A percentile compares a stretch with the other conserved stretches of the same genome.
phyloP scores from a whole-genome alignment of 2,888 invertebrate species.

The Leptinotarsa haldemani region DNA sequence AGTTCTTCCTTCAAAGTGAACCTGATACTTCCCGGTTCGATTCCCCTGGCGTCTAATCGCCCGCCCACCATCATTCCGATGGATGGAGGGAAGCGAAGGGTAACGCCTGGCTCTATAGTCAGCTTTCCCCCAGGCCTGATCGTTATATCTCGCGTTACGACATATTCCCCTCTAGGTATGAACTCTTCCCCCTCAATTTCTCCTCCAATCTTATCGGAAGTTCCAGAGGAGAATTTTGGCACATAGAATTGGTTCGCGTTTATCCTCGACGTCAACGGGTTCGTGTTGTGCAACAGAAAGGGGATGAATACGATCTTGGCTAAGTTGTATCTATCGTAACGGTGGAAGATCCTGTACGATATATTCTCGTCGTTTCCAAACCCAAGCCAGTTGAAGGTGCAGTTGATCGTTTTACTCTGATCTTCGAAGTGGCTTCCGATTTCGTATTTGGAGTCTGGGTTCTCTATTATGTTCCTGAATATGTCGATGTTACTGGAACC shows the following conservation, averaged over 20 bases:
- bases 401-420: constrained; percentile 93
- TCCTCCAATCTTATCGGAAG: constrained; percentile 82
- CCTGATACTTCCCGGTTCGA: constrained; percentile 81
- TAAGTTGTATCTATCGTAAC: constrained; percentile 93
- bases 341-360: constrained; percentile 80
- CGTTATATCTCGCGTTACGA: constrained; percentile 93
- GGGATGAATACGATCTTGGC: constrained; percentile 93
- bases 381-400: constrained; percentile 95
- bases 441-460: constrained; percentile 91
- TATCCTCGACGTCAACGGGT: constrained; percentile 87
- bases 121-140: constrained; percentile 93
- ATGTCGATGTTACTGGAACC: constrained; percentile 91
- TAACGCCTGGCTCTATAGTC: constrained; percentile 88
- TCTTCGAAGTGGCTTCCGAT: constrained; percentile 95
- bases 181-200: constrained; percentile 93
- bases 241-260: constrained; percentile 82
- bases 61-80: constrained; percentile 98
- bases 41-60: constrained; percentile 84
- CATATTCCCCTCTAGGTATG: constrained; percentile 86
- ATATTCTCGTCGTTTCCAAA: constrained; percentile 78
- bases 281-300: constrained; percentile 88
- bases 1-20: constrained; percentile 84
- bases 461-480: constrained; percentile 90
- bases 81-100: constrained; percentile 88
- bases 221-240: constrained; percentile 78